Conservation (phyloP, 2,888 invertebrate species). For the Eristalinus aeneus region DNA sequence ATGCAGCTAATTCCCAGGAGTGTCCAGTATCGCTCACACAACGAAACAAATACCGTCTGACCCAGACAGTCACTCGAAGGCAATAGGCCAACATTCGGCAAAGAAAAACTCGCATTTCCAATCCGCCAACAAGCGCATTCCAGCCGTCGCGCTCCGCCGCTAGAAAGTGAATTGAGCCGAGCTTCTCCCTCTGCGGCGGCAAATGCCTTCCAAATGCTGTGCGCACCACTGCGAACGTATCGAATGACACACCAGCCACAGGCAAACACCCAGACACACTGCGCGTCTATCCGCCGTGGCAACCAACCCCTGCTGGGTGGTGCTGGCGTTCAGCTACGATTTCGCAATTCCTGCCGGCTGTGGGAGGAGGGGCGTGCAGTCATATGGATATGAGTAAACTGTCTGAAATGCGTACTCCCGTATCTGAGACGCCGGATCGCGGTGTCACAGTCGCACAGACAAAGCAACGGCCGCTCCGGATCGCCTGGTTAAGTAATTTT, state of each 20-base stretch:
- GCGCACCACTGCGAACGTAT: constrained; percentile 24
- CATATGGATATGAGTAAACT: constrained; percentile 47
- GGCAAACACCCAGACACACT: constrained; percentile 10
- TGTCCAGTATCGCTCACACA: constrained; percentile 1
- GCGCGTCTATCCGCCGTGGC: constrained; percentile 49
- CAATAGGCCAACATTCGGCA: constrained; percentile 36
- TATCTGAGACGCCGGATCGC: constrained; percentile 60
- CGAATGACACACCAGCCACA: constrained; percentile 42
- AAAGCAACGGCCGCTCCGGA: background rate
- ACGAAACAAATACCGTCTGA: constrained; percentile 44
- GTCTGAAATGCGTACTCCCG: constrained; percentile 50
- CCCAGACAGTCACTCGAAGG: constrained; percentile 33
- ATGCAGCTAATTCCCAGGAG: constrained; percentile 41
- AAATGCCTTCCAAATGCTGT: constrained; percentile 26
- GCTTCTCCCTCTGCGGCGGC: background rate
- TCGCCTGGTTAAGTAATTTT: constrained; percentile 46
- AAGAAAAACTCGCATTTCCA: constrained; percentile 8
- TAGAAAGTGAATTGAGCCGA: constrained; percentile 58
- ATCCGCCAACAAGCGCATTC: background rate
- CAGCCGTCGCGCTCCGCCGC: background rate
- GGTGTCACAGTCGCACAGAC: constrained; percentile 19
- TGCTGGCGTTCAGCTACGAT: constrained; percentile 13
- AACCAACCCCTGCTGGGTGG: constrained; percentile 64
- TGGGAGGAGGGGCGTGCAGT: background rate
- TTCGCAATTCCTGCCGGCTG: constrained; percentile 41